These are phyloP conservation scores for Lepidurus arcticus DNA, from an alignment of 1,140 invertebrate genomes.

Conservation along the genomic window DNA sequence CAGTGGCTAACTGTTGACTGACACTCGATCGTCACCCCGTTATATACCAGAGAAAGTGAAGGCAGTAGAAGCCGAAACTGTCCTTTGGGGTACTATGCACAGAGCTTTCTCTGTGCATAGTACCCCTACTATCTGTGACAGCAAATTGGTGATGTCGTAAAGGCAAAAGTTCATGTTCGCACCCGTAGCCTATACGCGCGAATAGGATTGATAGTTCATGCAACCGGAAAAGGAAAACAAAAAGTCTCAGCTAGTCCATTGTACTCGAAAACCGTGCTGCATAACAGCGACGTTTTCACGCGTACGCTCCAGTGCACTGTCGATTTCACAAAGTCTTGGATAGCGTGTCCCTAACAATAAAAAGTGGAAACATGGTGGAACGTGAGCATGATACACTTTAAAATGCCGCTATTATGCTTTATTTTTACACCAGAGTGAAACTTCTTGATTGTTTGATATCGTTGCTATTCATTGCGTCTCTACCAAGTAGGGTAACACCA, in stretches of 20 bases:
- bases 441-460: not conserved
- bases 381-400: not conserved
- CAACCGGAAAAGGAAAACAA: not conserved
- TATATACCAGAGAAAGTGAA: constrained; percentile 19
- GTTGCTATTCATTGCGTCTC: not conserved
- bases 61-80: not conserved
- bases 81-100: too few relatives aligned
- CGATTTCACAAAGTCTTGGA: constrained; percentile 5
- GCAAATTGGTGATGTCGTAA: not conserved
- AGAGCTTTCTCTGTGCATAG: not conserved
- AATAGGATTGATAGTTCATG: not conserved
- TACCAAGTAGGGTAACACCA: not conserved
- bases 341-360: not conserved
- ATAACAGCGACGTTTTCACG: constrained; percentile 1
- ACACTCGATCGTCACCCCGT: not conserved
- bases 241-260: not conserved
- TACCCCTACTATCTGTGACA: not conserved
- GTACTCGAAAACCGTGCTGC: not conserved
- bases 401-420: not conserved
- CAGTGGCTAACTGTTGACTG: not conserved
- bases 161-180: constrained; percentile 4
- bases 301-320: not conserved
- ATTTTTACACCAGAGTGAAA: not conserved
- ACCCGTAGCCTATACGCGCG: not conserved
- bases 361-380: not conserved